Conservation (phyloP, 2,888 invertebrate species). For the Reticulitermes lucifugus region DNA sequence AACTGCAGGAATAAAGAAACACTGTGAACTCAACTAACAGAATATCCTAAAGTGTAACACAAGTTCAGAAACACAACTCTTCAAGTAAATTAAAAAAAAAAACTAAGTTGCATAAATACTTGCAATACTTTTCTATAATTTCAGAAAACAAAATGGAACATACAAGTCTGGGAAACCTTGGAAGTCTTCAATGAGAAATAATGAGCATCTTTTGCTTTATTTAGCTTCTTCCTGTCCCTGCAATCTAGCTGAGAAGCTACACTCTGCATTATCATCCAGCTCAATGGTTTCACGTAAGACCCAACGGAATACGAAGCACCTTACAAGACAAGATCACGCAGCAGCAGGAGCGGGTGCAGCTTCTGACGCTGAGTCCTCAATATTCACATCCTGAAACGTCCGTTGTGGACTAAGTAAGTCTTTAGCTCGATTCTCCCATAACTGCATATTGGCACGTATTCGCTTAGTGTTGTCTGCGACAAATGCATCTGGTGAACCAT, state of each 20-base stretch:
- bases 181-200: not conserved
- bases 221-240: no score
- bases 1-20: not conserved
- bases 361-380: constrained; percentile 51
- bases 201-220: not conserved
- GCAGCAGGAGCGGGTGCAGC: constrained; percentile 43
- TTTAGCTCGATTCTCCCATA: constrained; percentile 56
- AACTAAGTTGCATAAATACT: not conserved
- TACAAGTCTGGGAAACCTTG: not conserved
- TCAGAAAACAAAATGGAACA: not conserved
- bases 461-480: constrained; percentile 75
- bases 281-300: not conserved
- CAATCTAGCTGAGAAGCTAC: no score
- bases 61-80: not conserved
- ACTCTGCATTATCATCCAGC: not conserved
- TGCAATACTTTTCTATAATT: not conserved
- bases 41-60: not conserved
- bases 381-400: constrained; percentile 45
- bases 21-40: not conserved
- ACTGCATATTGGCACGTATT: constrained; percentile 54
- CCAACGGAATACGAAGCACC: not conserved
- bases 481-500: constrained; percentile 85
- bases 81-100: not conserved
- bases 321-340: not conserved
- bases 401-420: constrained; percentile 53